Percentiles rank a stretch among this genome's conserved stretches.
These are phyloP conservation scores for Drosophila tropicalis DNA, from an alignment of 1,140 invertebrate genomes.

Conservation along the genomic window DNA sequence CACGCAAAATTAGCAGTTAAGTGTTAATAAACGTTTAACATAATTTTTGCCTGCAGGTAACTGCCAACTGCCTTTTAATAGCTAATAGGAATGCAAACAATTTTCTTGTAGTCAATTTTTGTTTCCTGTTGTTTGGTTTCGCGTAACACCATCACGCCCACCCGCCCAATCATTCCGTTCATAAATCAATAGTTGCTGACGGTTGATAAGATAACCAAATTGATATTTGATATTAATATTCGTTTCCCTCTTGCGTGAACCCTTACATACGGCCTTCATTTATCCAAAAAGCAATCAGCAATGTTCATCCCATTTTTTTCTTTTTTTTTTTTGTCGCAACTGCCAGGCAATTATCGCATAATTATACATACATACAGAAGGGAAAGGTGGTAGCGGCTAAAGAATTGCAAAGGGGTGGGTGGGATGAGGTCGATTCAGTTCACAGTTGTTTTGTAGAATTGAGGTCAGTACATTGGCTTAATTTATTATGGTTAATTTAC, in stretches of 20 bases:
- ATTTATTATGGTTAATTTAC: constrained; percentile 75
- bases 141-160: constrained; percentile 31
- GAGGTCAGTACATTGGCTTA: constrained; percentile 50
- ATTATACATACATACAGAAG: constrained; percentile 30
- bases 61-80: no score
- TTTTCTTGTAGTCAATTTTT: background rate
- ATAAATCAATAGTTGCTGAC: constrained; percentile 65
- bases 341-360: constrained; percentile 36
- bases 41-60: no score
- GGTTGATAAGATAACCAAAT: constrained; percentile 60
- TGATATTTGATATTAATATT: background rate
- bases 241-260: background rate
- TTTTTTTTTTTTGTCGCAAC: constrained; percentile 47
- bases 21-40: no score
- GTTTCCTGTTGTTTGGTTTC: background rate
- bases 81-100: background rate
- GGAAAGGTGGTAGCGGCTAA: background rate
- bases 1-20: no score
- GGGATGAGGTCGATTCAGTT: constrained; percentile 6
- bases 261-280: background rate
- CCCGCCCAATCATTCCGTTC: background rate
- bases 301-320: constrained; percentile 48
- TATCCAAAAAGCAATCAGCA: constrained; percentile 15
- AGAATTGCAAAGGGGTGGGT: constrained; percentile 6
- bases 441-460: constrained; percentile 17